Percentiles rank a stretch among this genome's conserved stretches.
phyloP scores from a whole-genome alignment of 2,113 vertebrate species.

The Amphiprion ocellaris region DNA sequence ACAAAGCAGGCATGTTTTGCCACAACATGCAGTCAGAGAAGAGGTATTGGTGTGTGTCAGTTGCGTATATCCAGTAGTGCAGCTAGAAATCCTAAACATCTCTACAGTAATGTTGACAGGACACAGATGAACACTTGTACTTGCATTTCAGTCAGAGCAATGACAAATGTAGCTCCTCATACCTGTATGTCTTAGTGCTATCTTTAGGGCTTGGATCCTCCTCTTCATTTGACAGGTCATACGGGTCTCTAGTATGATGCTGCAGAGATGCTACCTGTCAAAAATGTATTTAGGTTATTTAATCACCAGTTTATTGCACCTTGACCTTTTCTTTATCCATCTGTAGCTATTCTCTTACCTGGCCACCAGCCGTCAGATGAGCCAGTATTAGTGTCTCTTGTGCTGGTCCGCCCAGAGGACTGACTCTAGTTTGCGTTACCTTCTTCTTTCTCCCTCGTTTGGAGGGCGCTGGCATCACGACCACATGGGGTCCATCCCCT shows the following conservation, averaged over 20 bases:
- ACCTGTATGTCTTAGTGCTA: conserved; percentile 86
- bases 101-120: conserved; percentile 48
- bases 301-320: neutral
- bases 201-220: conserved; percentile 81
- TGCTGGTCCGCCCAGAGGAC: conserved; percentile 63
- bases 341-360: conserved; percentile 68
- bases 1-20: conserved; percentile 45
- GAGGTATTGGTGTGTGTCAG: conserved; percentile 49
- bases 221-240: conserved; percentile 82
- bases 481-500: conserved; percentile 88
- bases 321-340: neutral
- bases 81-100: conserved; percentile 54
- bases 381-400: conserved; percentile 83
- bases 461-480: conserved; percentile 82
- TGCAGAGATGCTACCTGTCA: conserved; percentile 71
- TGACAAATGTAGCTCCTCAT: conserved; percentile 37
- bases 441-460: conserved; percentile 86
- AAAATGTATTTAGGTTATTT: neutral
- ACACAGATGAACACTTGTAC: conserved; percentile 48
- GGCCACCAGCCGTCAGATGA: conserved; percentile 80
- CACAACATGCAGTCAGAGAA: conserved; percentile 71
- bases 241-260: conserved; percentile 80
- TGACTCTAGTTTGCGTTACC: conserved; percentile 60
- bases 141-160: conserved; percentile 65
- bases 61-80: conserved; percentile 38